A percentile compares a stretch with the other conserved stretches of the same genome.
Conservation (phyloP, 2,888 invertebrate species). For the Priocnemis perturbator region DNA sequence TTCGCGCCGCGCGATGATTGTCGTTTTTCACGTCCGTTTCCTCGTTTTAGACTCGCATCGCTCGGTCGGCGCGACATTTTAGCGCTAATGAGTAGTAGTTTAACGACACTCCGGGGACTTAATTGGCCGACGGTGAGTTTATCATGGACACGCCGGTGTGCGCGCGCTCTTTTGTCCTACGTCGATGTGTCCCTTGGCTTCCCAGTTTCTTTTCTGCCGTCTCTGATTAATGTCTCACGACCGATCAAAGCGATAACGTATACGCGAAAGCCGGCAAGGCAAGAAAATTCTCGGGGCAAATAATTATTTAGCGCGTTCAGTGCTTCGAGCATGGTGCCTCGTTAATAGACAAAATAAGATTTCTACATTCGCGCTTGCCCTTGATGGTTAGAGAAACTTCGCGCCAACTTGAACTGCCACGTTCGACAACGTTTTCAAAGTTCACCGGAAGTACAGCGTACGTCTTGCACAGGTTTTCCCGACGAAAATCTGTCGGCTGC, state of each 20-base stretch:
- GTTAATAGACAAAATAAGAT: too few relatives aligned
- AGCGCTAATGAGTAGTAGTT: slow-evolving; percentile 54
- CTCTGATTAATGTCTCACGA: slow-evolving; percentile 39
- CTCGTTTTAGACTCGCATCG: slow-evolving; percentile 43
- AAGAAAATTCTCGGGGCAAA: too few relatives aligned
- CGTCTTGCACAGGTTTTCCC: not conserved
- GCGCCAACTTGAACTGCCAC: too few relatives aligned
- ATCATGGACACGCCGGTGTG: slow-evolving; percentile 31
- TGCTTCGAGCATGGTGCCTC: too few relatives aligned
- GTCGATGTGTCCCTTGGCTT: not conserved
- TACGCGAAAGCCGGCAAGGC: too few relatives aligned
- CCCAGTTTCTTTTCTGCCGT: not conserved
- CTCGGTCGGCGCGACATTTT: slow-evolving; percentile 41
- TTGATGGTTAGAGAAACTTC: too few relatives aligned
- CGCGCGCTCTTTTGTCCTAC: not conserved
- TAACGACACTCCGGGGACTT: slow-evolving; percentile 54
- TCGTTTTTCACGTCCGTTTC: slow-evolving; percentile 63
- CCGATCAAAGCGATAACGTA: slow-evolving; percentile 6
- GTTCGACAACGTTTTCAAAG: too few relatives aligned
- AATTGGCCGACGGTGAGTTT: slow-evolving; percentile 51
- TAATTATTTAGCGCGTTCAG: too few relatives aligned
- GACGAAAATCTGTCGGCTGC: not conserved
- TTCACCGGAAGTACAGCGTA: too few relatives aligned
- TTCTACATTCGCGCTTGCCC: too few relatives aligned
- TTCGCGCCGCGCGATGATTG: slow-evolving; percentile 48